Evolutionary conservation across 2,888 invertebrate genomes (phyloP).

Genomic region (Petrolisthes manimaculis): DNA sequence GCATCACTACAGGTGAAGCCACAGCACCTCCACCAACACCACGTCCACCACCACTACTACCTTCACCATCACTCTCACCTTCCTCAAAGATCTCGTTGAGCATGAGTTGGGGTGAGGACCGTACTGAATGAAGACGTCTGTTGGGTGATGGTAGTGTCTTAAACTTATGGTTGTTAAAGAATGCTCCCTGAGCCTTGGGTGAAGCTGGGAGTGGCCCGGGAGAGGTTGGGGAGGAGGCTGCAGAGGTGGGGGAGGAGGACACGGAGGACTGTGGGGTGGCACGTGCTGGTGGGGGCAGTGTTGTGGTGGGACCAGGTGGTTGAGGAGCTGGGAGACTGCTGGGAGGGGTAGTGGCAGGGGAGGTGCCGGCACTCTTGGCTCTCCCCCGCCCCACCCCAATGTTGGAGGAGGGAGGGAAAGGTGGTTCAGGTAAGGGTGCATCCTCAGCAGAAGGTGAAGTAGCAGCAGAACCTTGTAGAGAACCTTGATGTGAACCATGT

Average conservation of each 20-base stretch:
- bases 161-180: slow-evolving; percentile 60
- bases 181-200: slow-evolving; percentile 52
- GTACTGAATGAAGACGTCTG: slow-evolving; percentile 71
- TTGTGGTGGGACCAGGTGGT: slow-evolving; percentile 21
- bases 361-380: slow-evolving; percentile 65
- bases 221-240: slow-evolving; percentile 64
- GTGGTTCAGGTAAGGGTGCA: slow-evolving; percentile 63
- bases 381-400: slow-evolving; percentile 65
- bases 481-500: slow-evolving; percentile 54
- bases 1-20: slow-evolving; percentile 70
- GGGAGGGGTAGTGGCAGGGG: slow-evolving; percentile 66
- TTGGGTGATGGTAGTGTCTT: slow-evolving; percentile 74
- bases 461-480: slow-evolving; percentile 52
- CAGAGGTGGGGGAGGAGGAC: slow-evolving; percentile 63
- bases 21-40: slow-evolving; percentile 44
- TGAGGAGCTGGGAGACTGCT: slow-evolving; percentile 45
- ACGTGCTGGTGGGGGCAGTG: slow-evolving; percentile 32
- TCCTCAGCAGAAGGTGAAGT: slow-evolving; percentile 67
- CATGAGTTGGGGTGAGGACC: slow-evolving; percentile 73
- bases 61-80: slow-evolving; percentile 72
- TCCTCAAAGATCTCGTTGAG: slow-evolving; percentile 81
- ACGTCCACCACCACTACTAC: slow-evolving; percentile 55
- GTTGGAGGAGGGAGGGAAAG: slow-evolving; percentile 67
- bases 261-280: slow-evolving; percentile 64
- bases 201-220: slow-evolving; percentile 60